Evolutionary conservation across 2,113 vertebrate genomes (phyloP).

Genomic region (Condylura cristata): DNA sequence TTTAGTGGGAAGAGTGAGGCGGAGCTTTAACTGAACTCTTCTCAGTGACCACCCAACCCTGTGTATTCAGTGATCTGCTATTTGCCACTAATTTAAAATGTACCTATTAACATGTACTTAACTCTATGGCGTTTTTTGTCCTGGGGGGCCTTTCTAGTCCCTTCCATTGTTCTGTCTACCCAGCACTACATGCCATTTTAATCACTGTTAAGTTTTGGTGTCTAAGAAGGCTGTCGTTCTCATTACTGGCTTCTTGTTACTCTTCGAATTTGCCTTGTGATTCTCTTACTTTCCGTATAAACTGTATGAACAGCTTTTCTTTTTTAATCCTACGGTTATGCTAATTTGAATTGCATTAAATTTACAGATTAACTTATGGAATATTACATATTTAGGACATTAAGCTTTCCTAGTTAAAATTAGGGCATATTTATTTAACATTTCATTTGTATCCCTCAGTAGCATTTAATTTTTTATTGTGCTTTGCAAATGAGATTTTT

Average conservation of each 20-base stretch:
- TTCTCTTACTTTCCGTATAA: conserved; percentile 21
- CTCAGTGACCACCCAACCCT: neutral
- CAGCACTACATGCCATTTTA: neutral
- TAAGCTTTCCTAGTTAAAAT: conserved; percentile 17
- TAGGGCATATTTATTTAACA: neutral
- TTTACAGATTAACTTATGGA: neutral
- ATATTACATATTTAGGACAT: neutral
- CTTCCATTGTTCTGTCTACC: neutral
- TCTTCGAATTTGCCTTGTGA: neutral
- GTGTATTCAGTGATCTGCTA: neutral
- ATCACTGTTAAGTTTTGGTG: neutral
- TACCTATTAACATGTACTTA: neutral
- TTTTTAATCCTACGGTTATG: neutral
- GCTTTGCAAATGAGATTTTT: neutral
- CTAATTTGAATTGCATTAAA: neutral
- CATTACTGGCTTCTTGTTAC: neutral
- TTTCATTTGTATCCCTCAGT: neutral
- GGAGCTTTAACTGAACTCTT: neutral
- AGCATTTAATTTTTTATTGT: neutral
- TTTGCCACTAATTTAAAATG: neutral
- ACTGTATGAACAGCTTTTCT: neutral
- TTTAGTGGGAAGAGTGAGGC: neutral
- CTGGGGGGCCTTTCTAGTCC: neutral
- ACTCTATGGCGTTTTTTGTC: neutral
- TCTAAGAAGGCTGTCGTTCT: neutral